Evolutionary conservation across 2,888 invertebrate genomes (phyloP).

Genomic region (Melanostoma mellinum): DNA sequence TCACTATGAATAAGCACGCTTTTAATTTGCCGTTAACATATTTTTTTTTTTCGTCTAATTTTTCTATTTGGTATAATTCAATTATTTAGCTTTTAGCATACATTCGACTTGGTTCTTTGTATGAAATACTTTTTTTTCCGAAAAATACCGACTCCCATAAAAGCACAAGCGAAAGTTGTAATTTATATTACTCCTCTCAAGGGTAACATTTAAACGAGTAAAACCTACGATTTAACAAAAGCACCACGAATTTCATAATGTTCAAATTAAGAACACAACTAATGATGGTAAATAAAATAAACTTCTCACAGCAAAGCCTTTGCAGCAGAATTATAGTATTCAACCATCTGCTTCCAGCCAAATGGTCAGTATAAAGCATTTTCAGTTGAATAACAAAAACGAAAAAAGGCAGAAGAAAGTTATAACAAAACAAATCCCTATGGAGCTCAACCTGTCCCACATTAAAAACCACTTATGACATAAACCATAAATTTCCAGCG

Average conservation of each 20-base stretch:
- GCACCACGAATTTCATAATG: background rate
- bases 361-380: constrained; percentile 38
- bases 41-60: too few species aligned
- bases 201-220: background rate
- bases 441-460: constrained; percentile 33
- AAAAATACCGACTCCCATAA: too few species aligned
- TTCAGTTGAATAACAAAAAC: constrained; percentile 11
- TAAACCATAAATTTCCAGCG: constrained; percentile 63
- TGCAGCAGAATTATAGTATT: constrained; percentile 25
- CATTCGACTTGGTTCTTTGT: too few species aligned
- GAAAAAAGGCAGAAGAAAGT: constrained; percentile 19
- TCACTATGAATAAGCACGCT: too few species aligned
- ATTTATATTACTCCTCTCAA: too few species aligned
- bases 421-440: constrained; percentile 18
- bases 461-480: constrained; percentile 71
- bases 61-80: too few species aligned
- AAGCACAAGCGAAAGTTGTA: too few species aligned
- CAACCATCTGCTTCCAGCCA: constrained; percentile 48
- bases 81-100: too few species aligned
- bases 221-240: background rate
- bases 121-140: too few species aligned
- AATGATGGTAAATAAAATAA: constrained; percentile 25
- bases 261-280: constrained; percentile 20
- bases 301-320: background rate
- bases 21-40: too few species aligned